phyloP scores from a whole-genome alignment of 2,888 invertebrate genomes.

The Orchesellides sinensis region DNA sequence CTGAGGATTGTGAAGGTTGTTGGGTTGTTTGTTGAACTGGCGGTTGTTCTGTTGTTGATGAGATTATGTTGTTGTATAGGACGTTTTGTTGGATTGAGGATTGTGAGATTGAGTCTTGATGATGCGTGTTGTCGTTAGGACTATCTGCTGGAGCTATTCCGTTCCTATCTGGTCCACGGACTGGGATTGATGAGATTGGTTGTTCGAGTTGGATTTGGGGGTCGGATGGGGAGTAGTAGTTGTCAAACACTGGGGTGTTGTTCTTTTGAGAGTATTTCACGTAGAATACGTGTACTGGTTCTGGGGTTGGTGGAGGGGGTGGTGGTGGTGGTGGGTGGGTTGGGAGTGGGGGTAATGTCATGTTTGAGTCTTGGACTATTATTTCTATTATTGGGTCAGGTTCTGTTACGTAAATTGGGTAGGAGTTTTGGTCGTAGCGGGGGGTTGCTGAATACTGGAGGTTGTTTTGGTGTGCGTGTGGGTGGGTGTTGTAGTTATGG shows the following conservation, averaged over 20 bases:
- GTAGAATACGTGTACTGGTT: constrained; percentile 93
- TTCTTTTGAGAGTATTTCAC: constrained; percentile 88
- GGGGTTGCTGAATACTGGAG: constrained; percentile 31
- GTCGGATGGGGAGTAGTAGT: constrained; percentile 50
- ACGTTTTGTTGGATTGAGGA: constrained; percentile 38
- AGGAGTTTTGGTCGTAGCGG: constrained; percentile 44
- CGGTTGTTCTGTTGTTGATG: constrained; percentile 21
- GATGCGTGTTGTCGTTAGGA: constrained; percentile 4
- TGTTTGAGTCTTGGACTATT: constrained; percentile 93
- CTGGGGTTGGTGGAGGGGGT: constrained; percentile 82
- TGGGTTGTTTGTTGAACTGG: background rate
- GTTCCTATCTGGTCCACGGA: constrained; percentile 65
- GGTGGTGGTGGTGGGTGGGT: constrained; percentile 78
- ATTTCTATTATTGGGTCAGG: constrained; percentile 92
- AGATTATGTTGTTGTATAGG: constrained; percentile 8
- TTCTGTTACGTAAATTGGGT: constrained; percentile 71
- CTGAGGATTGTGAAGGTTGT: constrained; percentile 19
- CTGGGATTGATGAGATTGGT: constrained; percentile 70
- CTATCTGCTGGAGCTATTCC: constrained; percentile 42
- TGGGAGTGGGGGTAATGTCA: constrained; percentile 83
- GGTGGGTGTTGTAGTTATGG: background rate
- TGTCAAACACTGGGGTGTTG: constrained; percentile 80
- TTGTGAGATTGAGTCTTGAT: constrained; percentile 9
- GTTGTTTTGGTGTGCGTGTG: background rate
- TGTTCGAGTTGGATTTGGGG: constrained; percentile 71